Evolutionary conservation across 2,113 vertebrate genomes (phyloP), one percentile per base, ranked within the genome.

Genomic region (Dasypus novemcinctus): DNA sequence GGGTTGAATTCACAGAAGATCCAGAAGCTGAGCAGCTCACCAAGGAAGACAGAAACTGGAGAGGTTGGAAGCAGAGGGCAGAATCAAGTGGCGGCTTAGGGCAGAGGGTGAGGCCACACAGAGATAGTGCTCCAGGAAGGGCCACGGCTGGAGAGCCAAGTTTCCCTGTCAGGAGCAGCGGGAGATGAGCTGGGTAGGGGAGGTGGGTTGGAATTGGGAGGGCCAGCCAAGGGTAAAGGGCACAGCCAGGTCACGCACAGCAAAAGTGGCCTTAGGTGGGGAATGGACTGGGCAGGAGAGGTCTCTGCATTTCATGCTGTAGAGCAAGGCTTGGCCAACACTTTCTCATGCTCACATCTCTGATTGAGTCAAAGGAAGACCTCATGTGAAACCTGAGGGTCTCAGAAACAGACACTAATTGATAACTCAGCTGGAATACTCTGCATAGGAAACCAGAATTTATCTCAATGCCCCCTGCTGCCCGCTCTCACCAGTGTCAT

Each of bases 121-220:
- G 14, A 43, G 68, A 46, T 3, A 0, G 0, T 36, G 74, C 31
- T 2, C 31, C 36, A 1, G 49, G 71, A 2, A 14, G 54, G 63
- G 52, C 25, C 9, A 0, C 0, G 17, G 1, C 7, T 4, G n/a
- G 33, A 31, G 2, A 13, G n/a, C 43, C 0, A 5, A 3, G 11
- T 6, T 5, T n/a, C 52, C 1, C 31, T 1, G 5, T 27, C 15
- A 9, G 57, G 33, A 69, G 27, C 5, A 31, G 38, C 7, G 0
- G 87, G 49, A 17, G n/a, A 2, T 38, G 49, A 27, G 61, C 57
- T 17, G 41, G 11, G 0, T n/a, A 9, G 5, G 31, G 57, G n/a
- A 20, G 25, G 33, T 13, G 4, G 61, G 43, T 21, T 27, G 3
- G 2, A 27, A 20, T 13, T 7, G 4, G 18, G 59, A 5, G 0